Conservation (phyloP, 1,140 invertebrate species). For the Galleria mellonella region DNA sequence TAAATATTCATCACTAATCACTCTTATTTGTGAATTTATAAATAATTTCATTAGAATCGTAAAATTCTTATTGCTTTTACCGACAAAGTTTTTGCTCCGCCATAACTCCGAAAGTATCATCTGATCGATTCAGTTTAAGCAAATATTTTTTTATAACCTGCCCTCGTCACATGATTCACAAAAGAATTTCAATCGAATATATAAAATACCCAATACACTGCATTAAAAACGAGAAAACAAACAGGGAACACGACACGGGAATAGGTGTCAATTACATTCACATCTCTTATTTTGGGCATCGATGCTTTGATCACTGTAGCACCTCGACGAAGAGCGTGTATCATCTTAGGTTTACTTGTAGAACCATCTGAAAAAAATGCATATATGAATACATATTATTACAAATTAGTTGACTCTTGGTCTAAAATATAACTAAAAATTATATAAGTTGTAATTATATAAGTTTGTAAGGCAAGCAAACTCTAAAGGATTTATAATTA, state of each 20-base stretch:
- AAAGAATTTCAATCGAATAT: slow-evolving; percentile 77
- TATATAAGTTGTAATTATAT: too few relatives aligned
- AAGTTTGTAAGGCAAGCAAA: too few relatives aligned
- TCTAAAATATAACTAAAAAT: too few relatives aligned
- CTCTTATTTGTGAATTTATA: background rate
- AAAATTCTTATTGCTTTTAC: background rate
- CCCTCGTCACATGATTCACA: background rate
- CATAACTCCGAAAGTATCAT: background rate
- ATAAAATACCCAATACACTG: slow-evolving; percentile 96
- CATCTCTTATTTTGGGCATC: slow-evolving; percentile 96
- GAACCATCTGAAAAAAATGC: slow-evolving; percentile 62
- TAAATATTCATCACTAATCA: background rate
- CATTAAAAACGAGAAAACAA: slow-evolving; percentile 95
- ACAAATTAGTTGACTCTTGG: too few relatives aligned
- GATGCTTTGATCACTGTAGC: slow-evolving; percentile 86
- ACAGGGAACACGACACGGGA: slow-evolving; percentile 95
- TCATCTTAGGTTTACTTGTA: slow-evolving; percentile 79
- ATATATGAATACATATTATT: too few relatives aligned
- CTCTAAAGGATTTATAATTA: too few relatives aligned
- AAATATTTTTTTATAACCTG: too few relatives aligned
- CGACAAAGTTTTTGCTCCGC: too few relatives aligned
- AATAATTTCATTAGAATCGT: background rate
- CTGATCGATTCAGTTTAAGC: background rate
- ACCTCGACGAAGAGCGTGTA: slow-evolving; percentile 85
- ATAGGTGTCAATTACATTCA: slow-evolving; percentile 98